Evolutionary conservation across 2,888 invertebrate genomes (phyloP), one percentile per base, ranked within the genome.

Genomic region (Pristionchus entomophagus): DNA sequence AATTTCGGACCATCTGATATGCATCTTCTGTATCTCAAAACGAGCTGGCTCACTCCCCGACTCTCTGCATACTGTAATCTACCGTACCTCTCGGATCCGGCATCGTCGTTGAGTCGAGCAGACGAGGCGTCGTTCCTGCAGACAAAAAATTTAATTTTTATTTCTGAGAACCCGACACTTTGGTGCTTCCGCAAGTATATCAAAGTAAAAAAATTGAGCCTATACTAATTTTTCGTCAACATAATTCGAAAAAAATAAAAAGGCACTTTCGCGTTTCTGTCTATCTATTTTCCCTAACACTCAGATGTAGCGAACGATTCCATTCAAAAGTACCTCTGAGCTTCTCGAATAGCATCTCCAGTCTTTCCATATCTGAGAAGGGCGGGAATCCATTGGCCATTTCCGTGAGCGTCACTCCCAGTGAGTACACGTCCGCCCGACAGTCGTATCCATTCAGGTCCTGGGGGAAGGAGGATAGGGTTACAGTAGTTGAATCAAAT

Each of bases 261-360:
- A n/a, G n/a, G n/a, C n/a, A n/a, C n/a, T n/a, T n/a, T n/a, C n/a
- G n/a, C n/a, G n/a, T n/a, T n/a, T n/a, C n/a, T n/a, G n/a, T n/a
- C n/a, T n/a, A n/a, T n/a, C n/a, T n/a, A n/a, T n/a, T n/a, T n/a
- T n/a, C n/a, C n/a, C n/a, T n/a, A n/a, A n/a, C n/a, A n/a, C n/a
- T n/a, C n/a, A n/a, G n/a, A n/a, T n/a, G n/a, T n/a, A n/a, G n/a
- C n/a, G n/a, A n/a, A n/a, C n/a, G n/a, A n/a, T n/a, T 26, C 22
- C 62, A 3, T 29, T 22, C 6, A n/a, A n/a, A n/a, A n/a, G n/a
- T n/a, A 84, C 84, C 84, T 84, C 84, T 84, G 17, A 96, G 95
- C 94, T 97, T 97, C 94, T 97, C 97, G 5, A 96, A 96, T 90
- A 97, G 95, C 97, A 97, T 97, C 91, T 97, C 95, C 0, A 97